phyloP scores from a whole-genome alignment of 1,140 invertebrate genomes.

The Dreissena rostriformis region DNA sequence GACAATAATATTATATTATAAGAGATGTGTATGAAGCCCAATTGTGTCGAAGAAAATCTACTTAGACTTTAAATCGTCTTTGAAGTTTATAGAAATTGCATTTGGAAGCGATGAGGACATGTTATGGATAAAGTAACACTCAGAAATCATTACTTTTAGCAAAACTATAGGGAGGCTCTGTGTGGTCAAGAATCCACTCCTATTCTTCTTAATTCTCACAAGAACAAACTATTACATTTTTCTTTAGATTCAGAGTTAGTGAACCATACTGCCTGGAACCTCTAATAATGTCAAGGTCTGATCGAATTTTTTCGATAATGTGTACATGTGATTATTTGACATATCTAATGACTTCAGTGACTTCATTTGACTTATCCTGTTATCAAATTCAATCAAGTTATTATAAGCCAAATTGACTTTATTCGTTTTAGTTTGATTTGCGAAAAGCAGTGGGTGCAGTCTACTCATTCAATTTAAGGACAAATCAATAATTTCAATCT shows the following conservation, averaged over 20 bases:
- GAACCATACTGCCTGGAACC: not conserved
- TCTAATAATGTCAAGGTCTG: not conserved
- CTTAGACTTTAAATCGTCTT: not conserved
- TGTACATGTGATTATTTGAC: not conserved
- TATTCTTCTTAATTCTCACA: slow-evolving; percentile 29
- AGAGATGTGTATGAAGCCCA: slow-evolving; percentile 12
- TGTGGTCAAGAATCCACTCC: slow-evolving; percentile 25
- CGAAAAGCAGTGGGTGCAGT: not conserved
- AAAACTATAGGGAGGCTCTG: not conserved
- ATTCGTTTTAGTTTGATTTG: not conserved
- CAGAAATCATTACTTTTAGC: not conserved
- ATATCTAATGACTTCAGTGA: not conserved
- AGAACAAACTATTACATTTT: slow-evolving; percentile 7
- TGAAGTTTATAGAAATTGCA: not conserved
- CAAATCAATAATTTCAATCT: slow-evolving; percentile 15
- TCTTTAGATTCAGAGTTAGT: not conserved
- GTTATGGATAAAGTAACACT: not conserved
- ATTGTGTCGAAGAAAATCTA: not conserved
- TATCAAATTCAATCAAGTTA: slow-evolving; percentile 5
- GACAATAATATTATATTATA: slow-evolving; percentile 12
- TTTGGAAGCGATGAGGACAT: too few species aligned
- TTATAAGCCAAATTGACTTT: not conserved
- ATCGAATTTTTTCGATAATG: not conserved
- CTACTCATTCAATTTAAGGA: not conserved
- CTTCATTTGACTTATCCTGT: slow-evolving; percentile 11